Evolutionary conservation across 2,113 vertebrate genomes (phyloP), one percentile per base, ranked within the genome.

Genomic region (Triplophysa siluroides): DNA sequence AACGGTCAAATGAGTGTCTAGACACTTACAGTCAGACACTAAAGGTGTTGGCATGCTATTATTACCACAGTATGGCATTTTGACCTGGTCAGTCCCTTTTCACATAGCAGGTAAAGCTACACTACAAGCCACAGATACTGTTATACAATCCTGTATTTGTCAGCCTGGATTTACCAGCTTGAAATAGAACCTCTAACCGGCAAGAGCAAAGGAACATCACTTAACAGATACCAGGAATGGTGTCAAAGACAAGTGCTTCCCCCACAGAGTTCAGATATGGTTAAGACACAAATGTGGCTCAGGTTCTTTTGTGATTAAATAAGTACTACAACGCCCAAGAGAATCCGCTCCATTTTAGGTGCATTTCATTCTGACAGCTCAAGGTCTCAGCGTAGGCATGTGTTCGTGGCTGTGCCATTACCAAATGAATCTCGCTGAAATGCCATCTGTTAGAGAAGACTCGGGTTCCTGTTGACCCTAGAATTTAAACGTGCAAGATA

Each of bases 21-120:
- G 18, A 56, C 16, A n/a, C 3, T 16, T 93, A 79, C 95, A 91
- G 95, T 96, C 87, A 92, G 29, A 38, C 47, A 33, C 69, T 56
- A 26, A 62, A 50, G 61, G 7, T 47, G 56, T 63, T 29, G 63
- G 67, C 50, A 47, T 50, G 77, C 52, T 50, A 21, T 65, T 79
- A 62, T 63, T 65, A 45, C 16, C n/a, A 41, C 64, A 69, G 80
- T 26, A 68, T 71, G 80, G 67, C 45, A 29, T 79, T 79, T 79
- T 83, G 73, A 79, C 50, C 63, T 19, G 24, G 71, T 69, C 71
- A 61, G 6, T 56, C 18, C 16, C 12, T 33, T 52, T 71, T 47
- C 26, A 19, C 77, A 67, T 23, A 58, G 54, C 77, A 73, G 80
- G 70, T 45, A 8, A 77, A 63, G 66, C 52, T 45, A 47, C 63